These are phyloP conservation scores for Aptenodytes patagonicus DNA, from an alignment of 2,113 vertebrate species.

Conservation along the genomic window DNA sequence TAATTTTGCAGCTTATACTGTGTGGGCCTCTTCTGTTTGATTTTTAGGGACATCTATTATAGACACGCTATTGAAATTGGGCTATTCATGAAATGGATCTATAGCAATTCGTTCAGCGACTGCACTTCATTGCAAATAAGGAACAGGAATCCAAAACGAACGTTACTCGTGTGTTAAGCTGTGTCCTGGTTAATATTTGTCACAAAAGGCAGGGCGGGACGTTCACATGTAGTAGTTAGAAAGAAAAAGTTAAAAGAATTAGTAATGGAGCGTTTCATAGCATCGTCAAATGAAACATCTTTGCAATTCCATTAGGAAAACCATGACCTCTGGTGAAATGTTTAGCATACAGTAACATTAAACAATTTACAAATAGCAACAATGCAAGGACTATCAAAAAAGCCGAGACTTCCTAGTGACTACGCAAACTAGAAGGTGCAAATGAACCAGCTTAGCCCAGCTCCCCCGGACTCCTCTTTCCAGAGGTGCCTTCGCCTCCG, in stretches of 20 bases:
- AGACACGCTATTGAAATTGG: accelerated
- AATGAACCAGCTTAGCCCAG: background rate
- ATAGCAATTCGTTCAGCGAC: background rate
- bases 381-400: background rate
- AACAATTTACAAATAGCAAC: background rate
- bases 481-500: background rate
- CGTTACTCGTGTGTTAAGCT: accelerated
- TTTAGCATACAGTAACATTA: background rate
- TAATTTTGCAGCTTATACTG: background rate
- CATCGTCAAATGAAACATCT: background rate
- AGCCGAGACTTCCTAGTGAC: background rate
- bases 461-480: background rate
- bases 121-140: background rate
- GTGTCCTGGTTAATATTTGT: background rate
- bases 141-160: background rate
- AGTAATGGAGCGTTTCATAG: background rate
- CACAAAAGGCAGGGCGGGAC: background rate
- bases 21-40: background rate
- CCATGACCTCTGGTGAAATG: background rate
- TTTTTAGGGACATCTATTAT: background rate
- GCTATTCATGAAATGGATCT: background rate
- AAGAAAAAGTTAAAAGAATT: background rate
- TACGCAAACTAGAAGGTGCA: no score
- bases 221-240: accelerated
- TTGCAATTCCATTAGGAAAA: background rate